Evolutionary conservation across 2,113 vertebrate genomes (phyloP).

Genomic region (Sula dactylatra): DNA sequence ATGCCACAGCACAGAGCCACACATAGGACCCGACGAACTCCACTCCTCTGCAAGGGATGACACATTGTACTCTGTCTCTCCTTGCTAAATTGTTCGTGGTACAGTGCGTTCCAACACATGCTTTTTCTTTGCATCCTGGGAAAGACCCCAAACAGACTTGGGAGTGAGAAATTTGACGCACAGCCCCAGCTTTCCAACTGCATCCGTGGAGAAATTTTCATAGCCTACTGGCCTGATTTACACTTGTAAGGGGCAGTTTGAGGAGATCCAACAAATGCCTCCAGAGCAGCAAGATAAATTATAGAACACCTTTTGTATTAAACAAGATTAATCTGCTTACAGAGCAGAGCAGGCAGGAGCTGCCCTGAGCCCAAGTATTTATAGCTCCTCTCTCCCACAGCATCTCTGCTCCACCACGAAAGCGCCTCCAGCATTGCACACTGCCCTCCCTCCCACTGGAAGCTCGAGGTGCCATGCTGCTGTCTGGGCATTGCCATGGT

Average conservation of each 20-base stretch:
- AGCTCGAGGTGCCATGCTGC: not conserved
- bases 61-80: not conserved
- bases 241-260: not conserved
- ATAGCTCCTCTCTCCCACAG: not conserved
- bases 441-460: not conserved
- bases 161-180: not conserved
- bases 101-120: not conserved
- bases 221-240: slow-evolving; percentile 6
- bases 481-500: not conserved
- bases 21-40: not conserved
- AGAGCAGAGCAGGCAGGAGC: not conserved
- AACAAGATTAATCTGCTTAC: not conserved
- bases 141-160: not conserved
- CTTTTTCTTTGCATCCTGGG: not conserved
- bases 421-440: not conserved
- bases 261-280: not conserved
- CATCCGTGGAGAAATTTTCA: not conserved
- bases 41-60: not conserved
- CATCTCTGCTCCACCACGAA: not conserved
- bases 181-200: not conserved
- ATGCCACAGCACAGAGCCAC: not conserved
- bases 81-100: not conserved
- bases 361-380: not conserved
- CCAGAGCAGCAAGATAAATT: not conserved
- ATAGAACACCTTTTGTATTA: not conserved